Percentiles rank a stretch among this genome's conserved stretches.
Conservation (phyloP, 1,140 invertebrate species). For the Hypsibius dujardini region DNA sequence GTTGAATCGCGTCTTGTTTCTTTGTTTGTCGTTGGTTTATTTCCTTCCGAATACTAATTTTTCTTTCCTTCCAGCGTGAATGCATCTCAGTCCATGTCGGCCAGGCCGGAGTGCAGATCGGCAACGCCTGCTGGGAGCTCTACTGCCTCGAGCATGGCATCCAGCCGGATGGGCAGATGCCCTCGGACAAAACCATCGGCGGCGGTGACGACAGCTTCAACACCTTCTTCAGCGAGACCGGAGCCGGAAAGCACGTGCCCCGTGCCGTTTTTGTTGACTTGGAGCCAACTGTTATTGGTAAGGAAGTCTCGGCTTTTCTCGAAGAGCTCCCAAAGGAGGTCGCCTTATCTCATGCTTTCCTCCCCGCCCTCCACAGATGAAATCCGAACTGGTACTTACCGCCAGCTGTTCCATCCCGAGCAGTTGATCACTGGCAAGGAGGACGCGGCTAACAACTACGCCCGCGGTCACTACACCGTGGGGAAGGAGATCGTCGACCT, state of each 20-base stretch:
- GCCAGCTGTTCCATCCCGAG: constrained; percentile 42
- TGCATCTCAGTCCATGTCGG: constrained; percentile 39
- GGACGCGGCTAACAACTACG: constrained; percentile 74
- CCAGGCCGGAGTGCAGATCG: constrained; percentile 42
- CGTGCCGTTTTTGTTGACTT: constrained; percentile 60
- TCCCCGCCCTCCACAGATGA: constrained; percentile 36
- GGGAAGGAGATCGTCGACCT: constrained; percentile 68
- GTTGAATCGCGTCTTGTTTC: background rate
- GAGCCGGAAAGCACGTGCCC: constrained; percentile 47
- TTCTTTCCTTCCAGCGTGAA: constrained; percentile 31
- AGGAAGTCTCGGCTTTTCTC: constrained; percentile 20
- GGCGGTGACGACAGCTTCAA: constrained; percentile 35
- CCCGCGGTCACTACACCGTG: constrained; percentile 73
- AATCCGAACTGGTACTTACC: constrained; percentile 45
- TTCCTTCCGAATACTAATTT: background rate
- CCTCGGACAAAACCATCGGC: constrained; percentile 43
- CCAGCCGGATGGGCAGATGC: constrained; percentile 35
- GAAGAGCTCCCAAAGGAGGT: no score
- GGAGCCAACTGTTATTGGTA: constrained; percentile 58
- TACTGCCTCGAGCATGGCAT: constrained; percentile 40
- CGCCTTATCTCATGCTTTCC: no score
- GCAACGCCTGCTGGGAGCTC: constrained; percentile 44
- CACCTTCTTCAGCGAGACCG: constrained; percentile 43
- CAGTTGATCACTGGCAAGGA: constrained; percentile 51
- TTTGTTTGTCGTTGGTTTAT: background rate